Conservation (phyloP, 2,113 vertebrate species). For the Festucalex cinctus region DNA sequence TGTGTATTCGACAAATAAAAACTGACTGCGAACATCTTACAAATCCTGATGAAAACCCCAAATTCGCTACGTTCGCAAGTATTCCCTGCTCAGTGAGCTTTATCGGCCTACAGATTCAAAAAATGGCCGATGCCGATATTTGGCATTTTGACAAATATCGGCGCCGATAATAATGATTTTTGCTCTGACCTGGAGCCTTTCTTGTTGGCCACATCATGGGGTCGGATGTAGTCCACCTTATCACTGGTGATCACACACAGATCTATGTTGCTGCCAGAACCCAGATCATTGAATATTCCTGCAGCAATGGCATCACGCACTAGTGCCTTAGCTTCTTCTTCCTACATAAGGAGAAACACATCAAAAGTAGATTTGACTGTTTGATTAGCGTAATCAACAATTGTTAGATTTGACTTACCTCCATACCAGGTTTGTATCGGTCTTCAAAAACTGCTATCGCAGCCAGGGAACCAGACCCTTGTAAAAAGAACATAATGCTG, state of each 20-base stretch:
- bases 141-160: no score
- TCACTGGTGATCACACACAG: slow-evolving; percentile 91
- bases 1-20: no score
- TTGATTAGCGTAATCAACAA: background rate
- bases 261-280: slow-evolving; percentile 95
- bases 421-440: slow-evolving; percentile 88
- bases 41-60: no score
- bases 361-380: background rate
- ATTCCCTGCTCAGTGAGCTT: no score
- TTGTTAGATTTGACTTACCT: slow-evolving; percentile 69
- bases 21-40: no score
- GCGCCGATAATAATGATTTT: no score
- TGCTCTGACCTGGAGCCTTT: slow-evolving; percentile 85
- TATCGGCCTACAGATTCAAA: no score
- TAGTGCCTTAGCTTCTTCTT: slow-evolving; percentile 87
- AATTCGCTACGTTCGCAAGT: no score
- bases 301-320: slow-evolving; percentile 92
- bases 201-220: slow-evolving; percentile 85
- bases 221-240: slow-evolving; percentile 90
- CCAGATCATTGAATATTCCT: slow-evolving; percentile 93
- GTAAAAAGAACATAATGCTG: background rate
- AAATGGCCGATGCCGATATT: no score
- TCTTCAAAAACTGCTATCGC: slow-evolving; percentile 98
- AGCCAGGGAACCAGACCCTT: slow-evolving; percentile 93
- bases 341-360: slow-evolving; percentile 62